Conservation (phyloP, 37 sponge, comb jelly and placozoan genomes). For the Amphimedon queenslandica region DNA sequence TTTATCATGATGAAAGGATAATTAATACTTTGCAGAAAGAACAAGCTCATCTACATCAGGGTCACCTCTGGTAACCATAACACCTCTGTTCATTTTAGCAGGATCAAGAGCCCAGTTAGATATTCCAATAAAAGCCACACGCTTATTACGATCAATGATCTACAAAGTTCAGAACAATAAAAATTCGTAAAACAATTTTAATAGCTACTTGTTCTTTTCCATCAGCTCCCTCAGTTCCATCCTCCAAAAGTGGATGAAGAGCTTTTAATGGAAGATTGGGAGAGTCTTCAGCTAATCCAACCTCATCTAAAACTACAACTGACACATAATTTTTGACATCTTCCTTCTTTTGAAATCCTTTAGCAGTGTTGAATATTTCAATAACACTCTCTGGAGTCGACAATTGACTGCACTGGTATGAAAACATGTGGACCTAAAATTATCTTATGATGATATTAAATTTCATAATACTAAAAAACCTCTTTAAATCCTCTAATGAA, state of each 20-base stretch:
- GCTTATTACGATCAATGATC: slow-evolving; percentile 46
- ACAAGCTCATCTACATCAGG: slow-evolving; percentile 68
- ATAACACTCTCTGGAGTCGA: slow-evolving; percentile 83
- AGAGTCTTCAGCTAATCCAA: slow-evolving; percentile 92
- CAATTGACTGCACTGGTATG: slow-evolving; percentile 90
- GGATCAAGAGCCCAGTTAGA: slow-evolving; percentile 99
- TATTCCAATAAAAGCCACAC: slow-evolving; percentile 94
- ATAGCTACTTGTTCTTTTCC: slow-evolving; percentile 3
- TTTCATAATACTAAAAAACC: slow-evolving; percentile 6
- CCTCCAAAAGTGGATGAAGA: slow-evolving; percentile 86
- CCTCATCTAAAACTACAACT: slow-evolving; percentile 90
- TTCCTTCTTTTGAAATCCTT: slow-evolving; percentile 43
- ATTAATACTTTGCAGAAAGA: slow-evolving; percentile 56
- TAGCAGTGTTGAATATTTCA: slow-evolving; percentile 59
- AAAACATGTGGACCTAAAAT: slow-evolving; percentile 69
- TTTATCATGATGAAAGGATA: neutral
- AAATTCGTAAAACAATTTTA: too few relatives aligned
- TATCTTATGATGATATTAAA: neutral
- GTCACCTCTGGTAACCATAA: slow-evolving; percentile 85
- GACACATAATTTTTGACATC: slow-evolving; percentile 51
- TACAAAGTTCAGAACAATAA: neutral
- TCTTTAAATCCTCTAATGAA: slow-evolving; percentile 54
- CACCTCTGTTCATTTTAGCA: slow-evolving; percentile 98
- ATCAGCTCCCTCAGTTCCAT: slow-evolving; percentile 73
- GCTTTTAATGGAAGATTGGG: slow-evolving; percentile 85